Percentiles rank a stretch among this genome's conserved stretches.
These are phyloP conservation scores for Sapayoa aenigma DNA, from an alignment of 2,113 vertebrate genomes.

Conservation along the genomic window DNA sequence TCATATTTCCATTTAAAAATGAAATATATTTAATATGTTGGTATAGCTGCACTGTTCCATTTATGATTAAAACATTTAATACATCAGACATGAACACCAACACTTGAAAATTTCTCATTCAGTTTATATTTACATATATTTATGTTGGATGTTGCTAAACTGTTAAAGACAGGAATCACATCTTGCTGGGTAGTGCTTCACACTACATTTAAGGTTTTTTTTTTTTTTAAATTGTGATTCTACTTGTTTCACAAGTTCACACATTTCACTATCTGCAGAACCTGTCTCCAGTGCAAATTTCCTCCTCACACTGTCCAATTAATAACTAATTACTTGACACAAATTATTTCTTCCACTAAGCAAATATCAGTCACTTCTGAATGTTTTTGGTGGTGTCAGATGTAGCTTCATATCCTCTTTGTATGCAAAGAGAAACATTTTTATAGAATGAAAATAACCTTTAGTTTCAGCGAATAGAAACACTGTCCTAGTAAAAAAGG, in stretches of 20 bases:
- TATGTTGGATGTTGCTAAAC: not conserved
- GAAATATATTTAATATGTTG: not conserved
- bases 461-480: not conserved
- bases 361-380: not conserved
- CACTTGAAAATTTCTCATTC: not conserved
- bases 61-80: constrained; percentile 35
- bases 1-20: not conserved
- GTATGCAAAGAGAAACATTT: not conserved
- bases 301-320: not conserved
- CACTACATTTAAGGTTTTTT: not conserved
- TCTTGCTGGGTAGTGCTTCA: not conserved
- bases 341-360: not conserved
- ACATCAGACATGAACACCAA: constrained; percentile 5
- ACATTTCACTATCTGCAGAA: not conserved
- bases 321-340: not conserved
- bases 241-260: not conserved
- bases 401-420: not conserved
- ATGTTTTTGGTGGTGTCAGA: not conserved
- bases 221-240: not conserved
- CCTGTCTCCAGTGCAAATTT: not conserved
- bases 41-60: constrained; percentile 45
- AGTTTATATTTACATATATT: constrained; percentile 48
- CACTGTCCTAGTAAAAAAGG: not conserved
- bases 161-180: not conserved
- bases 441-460: not conserved